A percentile compares a stretch with the other conserved stretches of the same genome.
These are phyloP conservation scores for Notolabrus celidotus DNA, from an alignment of 2,797 vertebrate genomes.

Conservation along the genomic window DNA sequence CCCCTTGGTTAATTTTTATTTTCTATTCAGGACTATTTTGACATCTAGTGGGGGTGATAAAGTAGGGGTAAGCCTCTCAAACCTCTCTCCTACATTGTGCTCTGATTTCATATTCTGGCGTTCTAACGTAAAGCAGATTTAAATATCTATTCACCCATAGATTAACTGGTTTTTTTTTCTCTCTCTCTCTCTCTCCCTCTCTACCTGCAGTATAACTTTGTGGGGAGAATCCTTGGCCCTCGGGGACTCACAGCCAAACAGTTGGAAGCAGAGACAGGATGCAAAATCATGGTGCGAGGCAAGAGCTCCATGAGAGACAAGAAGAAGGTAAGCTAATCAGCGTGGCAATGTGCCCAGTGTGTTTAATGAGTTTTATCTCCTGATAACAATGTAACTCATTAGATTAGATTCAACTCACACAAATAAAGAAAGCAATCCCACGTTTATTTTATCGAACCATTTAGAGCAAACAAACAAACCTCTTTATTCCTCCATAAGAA, in stretches of 20 bases:
- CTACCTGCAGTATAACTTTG: conserved; percentile 87
- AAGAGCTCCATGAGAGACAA: conserved; percentile 91
- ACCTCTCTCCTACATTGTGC: conserved; percentile 3
- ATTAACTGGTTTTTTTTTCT: conserved; percentile 32
- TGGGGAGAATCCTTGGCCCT: conserved; percentile 89
- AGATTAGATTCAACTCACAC: not conserved
- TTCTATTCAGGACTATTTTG: conserved; percentile 26
- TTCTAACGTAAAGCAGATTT: conserved; percentile 11
- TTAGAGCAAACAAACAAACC: not conserved
- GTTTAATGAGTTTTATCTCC: conserved; percentile 15
- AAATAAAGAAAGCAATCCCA: not conserved
- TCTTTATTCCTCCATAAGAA: not conserved
- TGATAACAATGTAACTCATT: not conserved
- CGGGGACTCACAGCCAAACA: conserved; percentile 89
- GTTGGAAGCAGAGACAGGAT: conserved; percentile 89
- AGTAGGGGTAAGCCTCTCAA: not conserved
- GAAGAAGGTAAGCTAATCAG: conserved; percentile 85
- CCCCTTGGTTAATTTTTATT: conserved; percentile 31
- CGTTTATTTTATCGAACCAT: not conserved
- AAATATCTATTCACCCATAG: conserved; percentile 6
- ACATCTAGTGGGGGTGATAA: not conserved
- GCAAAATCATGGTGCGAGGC: conserved; percentile 91
- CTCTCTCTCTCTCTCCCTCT: conserved; percentile 52
- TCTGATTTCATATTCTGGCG: not conserved
- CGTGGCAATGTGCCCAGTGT: not conserved